Evolutionary conservation across 2,113 vertebrate species (phyloP).

Genomic region (Raja brachyura): DNA sequence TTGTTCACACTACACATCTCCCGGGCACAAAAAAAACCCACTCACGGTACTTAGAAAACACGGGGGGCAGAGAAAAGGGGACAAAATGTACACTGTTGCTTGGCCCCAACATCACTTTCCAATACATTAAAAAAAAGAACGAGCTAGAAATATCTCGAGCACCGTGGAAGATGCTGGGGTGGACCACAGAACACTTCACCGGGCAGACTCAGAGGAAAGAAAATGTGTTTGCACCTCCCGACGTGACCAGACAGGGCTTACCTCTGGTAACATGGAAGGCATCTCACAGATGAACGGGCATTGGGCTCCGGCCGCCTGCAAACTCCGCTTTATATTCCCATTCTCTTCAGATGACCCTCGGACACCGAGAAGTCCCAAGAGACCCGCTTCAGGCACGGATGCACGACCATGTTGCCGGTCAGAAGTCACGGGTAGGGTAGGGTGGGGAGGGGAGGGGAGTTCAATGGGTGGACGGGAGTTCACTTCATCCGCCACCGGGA

Average conservation of each 20-base stretch:
- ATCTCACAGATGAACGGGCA: background rate
- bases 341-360: background rate
- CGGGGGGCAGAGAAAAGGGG: background rate
- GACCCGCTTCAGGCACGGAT: background rate
- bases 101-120: background rate
- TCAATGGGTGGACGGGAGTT: background rate
- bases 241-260: background rate
- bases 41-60: no score
- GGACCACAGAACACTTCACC: background rate
- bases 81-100: background rate
- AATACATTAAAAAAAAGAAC: background rate
- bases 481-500: background rate
- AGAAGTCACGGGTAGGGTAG: background rate
- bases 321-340: background rate
- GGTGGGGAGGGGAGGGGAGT: background rate
- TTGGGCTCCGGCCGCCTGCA: background rate
- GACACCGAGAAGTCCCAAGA: background rate
- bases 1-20: background rate
- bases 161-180: background rate
- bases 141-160: background rate
- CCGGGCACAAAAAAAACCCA: background rate
- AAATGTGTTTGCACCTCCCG: background rate
- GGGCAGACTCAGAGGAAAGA: background rate
- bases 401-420: background rate
- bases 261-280: conserved; percentile 31